Evolutionary conservation across 2,113 vertebrate genomes (phyloP).

Genomic region (Ceuthmochares aereus): DNA sequence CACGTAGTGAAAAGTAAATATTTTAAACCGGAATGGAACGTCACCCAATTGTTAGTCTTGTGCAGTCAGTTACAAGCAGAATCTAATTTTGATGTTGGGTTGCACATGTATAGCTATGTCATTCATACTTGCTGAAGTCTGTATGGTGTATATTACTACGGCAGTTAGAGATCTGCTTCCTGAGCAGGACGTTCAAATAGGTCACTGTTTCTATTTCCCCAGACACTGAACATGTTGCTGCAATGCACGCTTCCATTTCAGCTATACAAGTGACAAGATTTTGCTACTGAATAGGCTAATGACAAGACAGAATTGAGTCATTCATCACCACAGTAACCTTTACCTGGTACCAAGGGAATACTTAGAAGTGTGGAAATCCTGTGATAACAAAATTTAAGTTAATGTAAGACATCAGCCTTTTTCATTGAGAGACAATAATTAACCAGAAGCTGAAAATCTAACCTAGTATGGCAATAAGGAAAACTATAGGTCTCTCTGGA

Average conservation of each 20-base stretch:
- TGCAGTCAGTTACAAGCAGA: background rate
- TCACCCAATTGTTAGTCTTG: background rate
- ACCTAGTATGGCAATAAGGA: background rate
- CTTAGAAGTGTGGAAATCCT: background rate
- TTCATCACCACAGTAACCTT: background rate
- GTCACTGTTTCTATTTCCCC: background rate
- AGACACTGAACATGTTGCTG: rapidly evolving
- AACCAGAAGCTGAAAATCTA: background rate
- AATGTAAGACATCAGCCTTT: background rate
- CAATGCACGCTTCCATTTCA: background rate
- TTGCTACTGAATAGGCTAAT: background rate
- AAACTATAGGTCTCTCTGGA: background rate
- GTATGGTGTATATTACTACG: rapidly evolving
- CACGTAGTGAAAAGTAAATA: background rate
- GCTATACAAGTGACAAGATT: background rate
- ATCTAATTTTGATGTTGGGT: background rate
- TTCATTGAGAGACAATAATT: background rate
- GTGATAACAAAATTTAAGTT: background rate
- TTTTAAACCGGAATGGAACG: background rate
- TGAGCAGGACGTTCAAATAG: background rate
- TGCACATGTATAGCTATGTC: background rate
- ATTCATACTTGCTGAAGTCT: background rate
- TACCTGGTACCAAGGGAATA: background rate
- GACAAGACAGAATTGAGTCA: background rate
- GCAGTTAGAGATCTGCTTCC: background rate